Evolutionary conservation across 1,140 invertebrate species (phyloP).

Genomic region (Pollicipes pollicipes): DNA sequence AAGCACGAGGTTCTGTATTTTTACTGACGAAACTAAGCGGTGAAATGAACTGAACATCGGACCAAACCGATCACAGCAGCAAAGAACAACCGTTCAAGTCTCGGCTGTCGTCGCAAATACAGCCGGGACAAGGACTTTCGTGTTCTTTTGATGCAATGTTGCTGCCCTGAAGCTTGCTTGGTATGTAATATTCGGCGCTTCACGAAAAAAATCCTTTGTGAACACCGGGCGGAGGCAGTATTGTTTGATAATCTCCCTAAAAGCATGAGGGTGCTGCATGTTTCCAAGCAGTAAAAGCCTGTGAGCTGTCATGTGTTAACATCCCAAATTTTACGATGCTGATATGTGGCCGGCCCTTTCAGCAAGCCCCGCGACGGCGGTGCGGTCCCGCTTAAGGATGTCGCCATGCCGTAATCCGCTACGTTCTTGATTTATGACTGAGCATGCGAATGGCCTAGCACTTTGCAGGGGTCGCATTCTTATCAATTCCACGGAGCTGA

Average conservation of each 20-base stretch:
- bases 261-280: not conserved
- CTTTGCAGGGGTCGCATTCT: not conserved
- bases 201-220: not conserved
- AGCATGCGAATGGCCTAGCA: not conserved
- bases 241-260: not conserved
- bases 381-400: not conserved
- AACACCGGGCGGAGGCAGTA: not conserved
- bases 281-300: not conserved
- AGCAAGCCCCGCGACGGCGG: not conserved
- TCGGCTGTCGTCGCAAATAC: too few relatives aligned
- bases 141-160: too few relatives aligned
- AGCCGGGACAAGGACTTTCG: too few relatives aligned
- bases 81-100: too few relatives aligned
- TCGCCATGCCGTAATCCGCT: not conserved
- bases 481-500: not conserved
- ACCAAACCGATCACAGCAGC: too few relatives aligned
- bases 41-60: too few relatives aligned
- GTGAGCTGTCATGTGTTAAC: not conserved
- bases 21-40: too few relatives aligned
- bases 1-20: too few relatives aligned
- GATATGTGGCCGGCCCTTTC: conserved; percentile 4
- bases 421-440: not conserved
- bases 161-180: not conserved
- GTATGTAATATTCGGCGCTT: not conserved
- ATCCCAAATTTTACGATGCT: not conserved